A percentile compares a stretch with the other conserved stretches of the same genome.
These are phyloP conservation scores for Pseudomyrmex concolor DNA, from an alignment of 1,140 invertebrate genomes.

Conservation along the genomic window DNA sequence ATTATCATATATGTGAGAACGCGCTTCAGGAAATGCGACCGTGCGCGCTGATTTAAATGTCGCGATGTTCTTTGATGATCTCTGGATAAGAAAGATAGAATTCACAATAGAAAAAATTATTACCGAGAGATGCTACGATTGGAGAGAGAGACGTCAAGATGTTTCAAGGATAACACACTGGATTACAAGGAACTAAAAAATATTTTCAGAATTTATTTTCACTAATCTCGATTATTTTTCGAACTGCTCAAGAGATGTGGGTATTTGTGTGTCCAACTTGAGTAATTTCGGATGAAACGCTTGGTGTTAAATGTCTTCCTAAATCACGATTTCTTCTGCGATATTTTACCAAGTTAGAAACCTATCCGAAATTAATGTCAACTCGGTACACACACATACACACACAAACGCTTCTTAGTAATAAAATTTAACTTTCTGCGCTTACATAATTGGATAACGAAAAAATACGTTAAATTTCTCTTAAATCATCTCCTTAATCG, in stretches of 20 bases:
- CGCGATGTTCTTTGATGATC: neutral
- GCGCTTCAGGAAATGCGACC: neutral
- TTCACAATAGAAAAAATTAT: neutral
- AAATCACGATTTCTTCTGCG: neutral
- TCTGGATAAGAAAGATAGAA: neutral
- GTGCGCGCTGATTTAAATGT: slow-evolving; percentile 19
- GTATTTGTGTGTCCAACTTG: neutral
- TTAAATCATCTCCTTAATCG: neutral
- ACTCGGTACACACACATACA: neutral
- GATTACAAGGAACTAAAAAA: neutral
- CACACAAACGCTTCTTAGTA: too few species aligned
- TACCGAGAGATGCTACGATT: too few species aligned
- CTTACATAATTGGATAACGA: too few species aligned
- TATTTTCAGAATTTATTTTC: neutral
- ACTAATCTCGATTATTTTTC: neutral
- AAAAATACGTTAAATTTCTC: too few species aligned
- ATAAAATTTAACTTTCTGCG: neutral
- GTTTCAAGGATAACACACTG: neutral
- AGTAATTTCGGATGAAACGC: neutral
- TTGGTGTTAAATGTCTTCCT: neutral
- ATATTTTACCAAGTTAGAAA: neutral
- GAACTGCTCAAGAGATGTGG: too few species aligned
- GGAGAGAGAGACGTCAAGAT: neutral
- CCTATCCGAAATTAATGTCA: neutral
- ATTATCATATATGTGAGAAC: slow-evolving; percentile 37